Conservation (phyloP, 64 coral and sea anemone species). For the Actinia equina region DNA sequence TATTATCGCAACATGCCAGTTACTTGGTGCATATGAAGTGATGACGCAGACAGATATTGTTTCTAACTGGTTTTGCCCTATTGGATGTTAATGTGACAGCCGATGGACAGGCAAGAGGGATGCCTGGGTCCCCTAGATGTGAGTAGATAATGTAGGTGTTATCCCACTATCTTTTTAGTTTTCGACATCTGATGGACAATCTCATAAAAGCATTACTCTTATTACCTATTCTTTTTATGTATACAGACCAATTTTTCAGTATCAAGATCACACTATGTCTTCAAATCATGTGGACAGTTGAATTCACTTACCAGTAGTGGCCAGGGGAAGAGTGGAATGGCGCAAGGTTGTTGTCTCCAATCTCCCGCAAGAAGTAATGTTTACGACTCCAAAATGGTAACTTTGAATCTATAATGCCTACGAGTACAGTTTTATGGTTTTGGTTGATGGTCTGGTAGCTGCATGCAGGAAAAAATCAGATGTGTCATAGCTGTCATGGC, state of each 20-base stretch:
- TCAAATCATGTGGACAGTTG: conserved; percentile 90
- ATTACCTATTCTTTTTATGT: neutral
- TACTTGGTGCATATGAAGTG: conserved; percentile 94
- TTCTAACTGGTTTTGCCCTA: conserved; percentile 91
- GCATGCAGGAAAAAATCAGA: too few species aligned
- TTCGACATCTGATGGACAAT: too few species aligned
- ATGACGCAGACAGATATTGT: conserved; percentile 85
- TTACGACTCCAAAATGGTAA: too few species aligned
- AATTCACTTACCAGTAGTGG: conserved; percentile 80
- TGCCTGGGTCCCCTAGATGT: conserved; percentile 92
- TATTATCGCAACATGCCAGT: conserved; percentile 99
- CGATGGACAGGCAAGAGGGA: conserved; percentile 64
- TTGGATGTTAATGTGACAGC: conserved; percentile 88
- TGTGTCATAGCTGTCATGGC: too few species aligned
- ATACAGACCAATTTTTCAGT: conserved; percentile 43
- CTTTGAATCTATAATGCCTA: too few species aligned
- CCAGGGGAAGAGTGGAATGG: conserved; percentile 79
- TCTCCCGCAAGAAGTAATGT: conserved; percentile 54
- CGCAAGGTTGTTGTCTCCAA: conserved; percentile 72
- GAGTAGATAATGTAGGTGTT: neutral
- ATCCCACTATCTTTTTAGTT: neutral
- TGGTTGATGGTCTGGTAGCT: too few species aligned
- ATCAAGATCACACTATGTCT: conserved; percentile 68
- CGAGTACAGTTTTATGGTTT: too few species aligned
- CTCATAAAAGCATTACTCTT: neutral